Conservation (phyloP, 2,797 vertebrate species). For the Trematomus bernacchii region DNA sequence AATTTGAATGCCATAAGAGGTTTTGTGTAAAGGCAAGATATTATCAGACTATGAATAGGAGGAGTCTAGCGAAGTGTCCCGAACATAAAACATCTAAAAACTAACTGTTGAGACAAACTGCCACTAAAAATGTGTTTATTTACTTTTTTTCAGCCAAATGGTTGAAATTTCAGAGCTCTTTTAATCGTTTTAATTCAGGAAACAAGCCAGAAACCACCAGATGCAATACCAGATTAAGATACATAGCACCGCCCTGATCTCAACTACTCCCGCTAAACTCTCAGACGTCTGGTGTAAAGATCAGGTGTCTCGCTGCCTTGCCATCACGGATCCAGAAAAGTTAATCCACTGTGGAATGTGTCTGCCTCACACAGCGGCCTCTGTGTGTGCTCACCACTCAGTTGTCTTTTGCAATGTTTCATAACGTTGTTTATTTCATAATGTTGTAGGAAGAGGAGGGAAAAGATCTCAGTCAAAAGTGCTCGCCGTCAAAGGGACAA, state of each 20-base stretch:
- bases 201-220: not conserved
- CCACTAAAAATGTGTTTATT: not conserved
- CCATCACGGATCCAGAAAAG: slow-evolving; percentile 58
- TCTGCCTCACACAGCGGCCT: slow-evolving; percentile 59
- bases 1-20: slow-evolving; percentile 1
- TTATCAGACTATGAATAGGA: not conserved
- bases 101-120: not conserved
- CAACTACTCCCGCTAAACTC: slow-evolving; percentile 31
- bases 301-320: slow-evolving; percentile 61
- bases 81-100: not conserved
- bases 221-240: not conserved
- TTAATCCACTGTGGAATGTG: slow-evolving; percentile 74
- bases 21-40: slow-evolving; percentile 1
- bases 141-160: not conserved
- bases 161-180: not conserved
- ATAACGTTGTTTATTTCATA: slow-evolving; percentile 61
- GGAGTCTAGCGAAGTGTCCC: not conserved
- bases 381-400: slow-evolving; percentile 51
- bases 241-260: not conserved
- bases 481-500: slow-evolving; percentile 18
- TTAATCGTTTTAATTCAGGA: slow-evolving; percentile 4
- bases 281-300: slow-evolving; percentile 48
- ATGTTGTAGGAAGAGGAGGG: slow-evolving; percentile 24
- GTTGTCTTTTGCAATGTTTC: slow-evolving; percentile 59
- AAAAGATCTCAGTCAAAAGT: slow-evolving; percentile 35